Evolutionary conservation across 2,113 vertebrate genomes (phyloP).

Genomic region (Microtus montanus): DNA sequence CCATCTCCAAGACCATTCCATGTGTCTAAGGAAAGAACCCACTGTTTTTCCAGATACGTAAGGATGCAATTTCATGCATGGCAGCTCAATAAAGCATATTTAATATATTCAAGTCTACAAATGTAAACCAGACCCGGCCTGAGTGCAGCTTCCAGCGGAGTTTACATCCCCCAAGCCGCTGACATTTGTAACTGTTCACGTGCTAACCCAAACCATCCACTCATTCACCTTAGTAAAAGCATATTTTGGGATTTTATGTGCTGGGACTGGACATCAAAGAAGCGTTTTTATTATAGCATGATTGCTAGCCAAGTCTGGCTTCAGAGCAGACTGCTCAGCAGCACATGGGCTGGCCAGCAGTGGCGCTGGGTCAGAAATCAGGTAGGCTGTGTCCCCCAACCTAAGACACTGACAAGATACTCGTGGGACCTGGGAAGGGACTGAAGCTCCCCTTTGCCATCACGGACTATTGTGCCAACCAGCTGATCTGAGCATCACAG

Average conservation of each 20-base stretch:
- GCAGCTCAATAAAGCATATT: slow-evolving; percentile 76
- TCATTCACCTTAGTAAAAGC: slow-evolving; percentile 82
- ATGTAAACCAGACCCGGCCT: slow-evolving; percentile 82
- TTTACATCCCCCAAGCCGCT: slow-evolving; percentile 71
- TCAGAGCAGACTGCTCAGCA: slow-evolving; percentile 49
- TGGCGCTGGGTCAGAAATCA: slow-evolving; percentile 53
- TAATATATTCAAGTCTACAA: slow-evolving; percentile 76
- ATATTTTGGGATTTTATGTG: slow-evolving; percentile 81
- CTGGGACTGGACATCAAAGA: slow-evolving; percentile 83
- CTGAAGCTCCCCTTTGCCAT: background rate
- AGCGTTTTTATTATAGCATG: slow-evolving; percentile 74
- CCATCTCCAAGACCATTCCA: background rate
- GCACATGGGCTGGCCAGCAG: slow-evolving; percentile 10
- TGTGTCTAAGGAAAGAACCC: background rate
- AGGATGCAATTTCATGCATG: slow-evolving; percentile 75
- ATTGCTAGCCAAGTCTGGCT: slow-evolving; percentile 79
- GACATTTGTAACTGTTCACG: slow-evolving; percentile 78
- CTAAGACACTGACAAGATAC: background rate
- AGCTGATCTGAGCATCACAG: background rate
- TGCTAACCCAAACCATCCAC: slow-evolving; percentile 81
- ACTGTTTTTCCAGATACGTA: slow-evolving; percentile 50
- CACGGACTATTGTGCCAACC: background rate
- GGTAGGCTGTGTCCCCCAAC: slow-evolving; percentile 65
- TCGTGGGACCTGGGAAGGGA: background rate
- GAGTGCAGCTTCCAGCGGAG: slow-evolving; percentile 58